phyloP scores from a whole-genome alignment of 2,888 invertebrate genomes.

The Polydrusus pterygomalis region DNA sequence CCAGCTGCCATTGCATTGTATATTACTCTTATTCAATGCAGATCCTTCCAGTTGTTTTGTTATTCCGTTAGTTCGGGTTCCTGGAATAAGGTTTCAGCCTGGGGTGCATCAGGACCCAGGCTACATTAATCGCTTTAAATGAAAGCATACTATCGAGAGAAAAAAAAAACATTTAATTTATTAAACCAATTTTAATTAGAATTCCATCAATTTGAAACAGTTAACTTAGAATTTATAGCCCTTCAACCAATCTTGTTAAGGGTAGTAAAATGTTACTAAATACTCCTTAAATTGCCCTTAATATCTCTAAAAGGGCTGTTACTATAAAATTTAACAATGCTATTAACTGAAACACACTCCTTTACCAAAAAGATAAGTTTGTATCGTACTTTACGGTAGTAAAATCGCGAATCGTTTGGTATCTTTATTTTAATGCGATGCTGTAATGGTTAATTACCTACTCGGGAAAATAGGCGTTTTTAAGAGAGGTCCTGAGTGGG shows the following conservation, averaged over 20 bases:
- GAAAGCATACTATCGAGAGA: too few species aligned
- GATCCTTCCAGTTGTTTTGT: background rate
- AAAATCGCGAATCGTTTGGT: background rate
- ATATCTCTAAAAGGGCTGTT: slow-evolving; percentile 26
- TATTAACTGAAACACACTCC: slow-evolving; percentile 30
- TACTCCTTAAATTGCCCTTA: slow-evolving; percentile 22
- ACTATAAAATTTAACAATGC: slow-evolving; percentile 41
- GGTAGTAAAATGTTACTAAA: slow-evolving; percentile 35
- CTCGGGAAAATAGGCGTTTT: too few species aligned
- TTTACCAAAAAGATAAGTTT: slow-evolving; percentile 18
- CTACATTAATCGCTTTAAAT: too few species aligned
- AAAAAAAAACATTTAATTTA: too few species aligned
- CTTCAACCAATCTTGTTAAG: slow-evolving; percentile 16
- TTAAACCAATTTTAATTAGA: background rate
- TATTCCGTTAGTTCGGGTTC: too few species aligned
- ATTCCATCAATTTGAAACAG: background rate
- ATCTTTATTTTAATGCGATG: background rate
- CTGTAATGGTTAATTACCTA: background rate
- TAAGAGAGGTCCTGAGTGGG: too few species aligned
- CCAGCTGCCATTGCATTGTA: too few species aligned
- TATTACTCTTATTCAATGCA: too few species aligned
- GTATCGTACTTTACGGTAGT: background rate
- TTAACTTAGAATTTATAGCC: background rate
- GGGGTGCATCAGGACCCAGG: too few species aligned
- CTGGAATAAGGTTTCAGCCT: too few species aligned